Evolutionary conservation across 1,140 invertebrate genomes (phyloP).

Genomic region (Drosophila hydei): DNA sequence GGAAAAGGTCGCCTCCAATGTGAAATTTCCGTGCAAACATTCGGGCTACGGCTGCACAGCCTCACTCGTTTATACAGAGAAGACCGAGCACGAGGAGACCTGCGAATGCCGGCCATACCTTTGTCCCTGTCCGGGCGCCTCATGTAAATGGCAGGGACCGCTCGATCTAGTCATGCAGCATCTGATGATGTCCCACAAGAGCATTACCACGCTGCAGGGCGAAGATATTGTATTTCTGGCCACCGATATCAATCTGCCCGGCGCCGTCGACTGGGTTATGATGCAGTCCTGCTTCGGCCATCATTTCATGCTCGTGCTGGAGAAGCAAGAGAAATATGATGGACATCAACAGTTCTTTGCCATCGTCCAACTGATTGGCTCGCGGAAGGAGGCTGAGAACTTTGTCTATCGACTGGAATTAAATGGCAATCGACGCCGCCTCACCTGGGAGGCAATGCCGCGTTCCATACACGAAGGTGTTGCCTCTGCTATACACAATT

Average conservation of each 20-base stretch:
- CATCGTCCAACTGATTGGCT: slow-evolving; percentile 99
- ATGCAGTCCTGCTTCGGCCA: slow-evolving; percentile 99
- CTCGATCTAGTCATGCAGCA: slow-evolving; percentile 98
- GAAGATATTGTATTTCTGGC: slow-evolving; percentile 99
- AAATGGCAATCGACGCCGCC: slow-evolving; percentile 95
- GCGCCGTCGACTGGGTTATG: slow-evolving; percentile 99
- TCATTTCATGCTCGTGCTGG: slow-evolving; percentile 99
- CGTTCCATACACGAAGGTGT: slow-evolving; percentile 99
- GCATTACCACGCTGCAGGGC: slow-evolving; percentile 98
- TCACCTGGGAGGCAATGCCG: slow-evolving; percentile 99
- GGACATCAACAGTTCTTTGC: slow-evolving; percentile 99
- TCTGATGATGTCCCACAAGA: slow-evolving; percentile 98
- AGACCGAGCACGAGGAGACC: slow-evolving; percentile 98
- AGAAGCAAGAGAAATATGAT: slow-evolving; percentile 99
- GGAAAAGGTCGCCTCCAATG: slow-evolving; percentile 99
- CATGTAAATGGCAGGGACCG: slow-evolving; percentile 99
- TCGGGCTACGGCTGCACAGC: slow-evolving; percentile 97
- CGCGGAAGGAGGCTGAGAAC: slow-evolving; percentile 99
- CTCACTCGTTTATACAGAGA: slow-evolving; percentile 97
- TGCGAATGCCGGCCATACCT: slow-evolving; percentile 99
- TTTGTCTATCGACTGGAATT: slow-evolving; percentile 99
- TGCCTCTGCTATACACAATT: slow-evolving; percentile 98
- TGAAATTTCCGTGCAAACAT: slow-evolving; percentile 99
- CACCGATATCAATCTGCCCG: slow-evolving; percentile 99
- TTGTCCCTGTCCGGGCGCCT: slow-evolving; percentile 99